Evolutionary conservation across 2,797 vertebrate genomes (phyloP).

Genomic region (Sebastes trivittatus): DNA sequence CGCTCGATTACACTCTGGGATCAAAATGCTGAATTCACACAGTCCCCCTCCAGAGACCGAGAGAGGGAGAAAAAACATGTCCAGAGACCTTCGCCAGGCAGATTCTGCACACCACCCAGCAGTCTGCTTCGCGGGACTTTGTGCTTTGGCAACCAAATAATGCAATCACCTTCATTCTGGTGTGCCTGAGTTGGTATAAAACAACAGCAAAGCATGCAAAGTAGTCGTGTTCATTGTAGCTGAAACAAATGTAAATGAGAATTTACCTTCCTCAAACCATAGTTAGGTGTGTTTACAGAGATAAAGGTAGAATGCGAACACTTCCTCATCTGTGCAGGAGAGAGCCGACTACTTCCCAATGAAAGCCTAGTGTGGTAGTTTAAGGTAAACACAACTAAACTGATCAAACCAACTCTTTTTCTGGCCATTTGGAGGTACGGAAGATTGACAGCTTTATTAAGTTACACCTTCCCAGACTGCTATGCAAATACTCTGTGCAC

Average conservation of each 20-base stretch:
- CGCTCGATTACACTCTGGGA: conserved; percentile 75
- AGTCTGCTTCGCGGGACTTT: conserved; percentile 17
- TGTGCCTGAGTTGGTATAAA: neutral
- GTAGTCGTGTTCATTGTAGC: neutral
- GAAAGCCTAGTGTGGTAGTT: neutral
- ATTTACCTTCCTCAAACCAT: neutral
- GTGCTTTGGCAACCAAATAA: conserved; percentile 27
- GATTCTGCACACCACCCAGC: conserved; percentile 31
- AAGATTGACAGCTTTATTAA: neutral
- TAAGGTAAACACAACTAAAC: neutral
- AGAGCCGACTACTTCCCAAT: neutral
- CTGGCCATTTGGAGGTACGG: neutral
- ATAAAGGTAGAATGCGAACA: conserved; percentile 13
- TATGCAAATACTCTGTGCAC: neutral
- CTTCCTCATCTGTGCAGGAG: conserved; percentile 4
- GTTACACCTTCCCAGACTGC: neutral
- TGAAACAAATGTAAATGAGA: conserved; percentile 24
- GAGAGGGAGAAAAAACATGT: conserved; percentile 3
- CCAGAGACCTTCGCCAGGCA: conserved; percentile 42
- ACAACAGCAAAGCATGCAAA: neutral
- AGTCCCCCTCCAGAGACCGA: conserved; percentile 41
- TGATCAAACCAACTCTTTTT: neutral
- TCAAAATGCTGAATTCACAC: conserved; percentile 78
- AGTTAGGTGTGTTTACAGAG: conserved; percentile 5
- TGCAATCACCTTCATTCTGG: neutral